A percentile compares a stretch with the other conserved stretches of the same genome.
Evolutionary conservation across 2,888 invertebrate genomes (phyloP).

Genomic region (Thalpophila matura): DNA sequence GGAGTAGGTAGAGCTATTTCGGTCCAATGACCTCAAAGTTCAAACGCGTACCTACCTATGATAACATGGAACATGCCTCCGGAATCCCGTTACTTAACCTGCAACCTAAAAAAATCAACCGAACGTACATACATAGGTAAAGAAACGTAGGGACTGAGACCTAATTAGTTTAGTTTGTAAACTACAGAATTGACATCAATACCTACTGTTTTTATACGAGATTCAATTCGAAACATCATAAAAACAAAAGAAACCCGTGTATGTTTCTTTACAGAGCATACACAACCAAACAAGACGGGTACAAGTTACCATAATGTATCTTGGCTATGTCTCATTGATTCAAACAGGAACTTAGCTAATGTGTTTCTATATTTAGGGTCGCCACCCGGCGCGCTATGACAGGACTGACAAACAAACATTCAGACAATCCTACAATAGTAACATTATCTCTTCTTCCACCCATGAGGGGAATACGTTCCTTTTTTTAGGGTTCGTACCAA

Average conservation of each 20-base stretch:
- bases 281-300: conserved; percentile 19
- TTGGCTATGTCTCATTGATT: conserved; percentile 51
- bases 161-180: too few relatives aligned
- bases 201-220: too few relatives aligned
- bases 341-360: conserved; percentile 75
- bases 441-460: conserved; percentile 31
- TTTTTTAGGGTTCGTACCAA: too few relatives aligned
- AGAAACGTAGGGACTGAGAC: too few relatives aligned
- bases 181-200: too few relatives aligned
- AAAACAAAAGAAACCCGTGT: conserved; percentile 9
- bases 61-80: too few relatives aligned
- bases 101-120: too few relatives aligned
- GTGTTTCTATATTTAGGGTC: conserved; percentile 70
- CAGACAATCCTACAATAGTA: conserved; percentile 47
- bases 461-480: not conserved
- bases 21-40: too few relatives aligned
- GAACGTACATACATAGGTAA: too few relatives aligned
- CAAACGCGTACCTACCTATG: too few relatives aligned
- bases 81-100: too few relatives aligned
- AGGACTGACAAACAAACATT: conserved; percentile 65
- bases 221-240: conserved; percentile 8
- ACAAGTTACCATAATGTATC: conserved; percentile 46
- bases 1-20: too few relatives aligned
- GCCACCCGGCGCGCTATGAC: conserved; percentile 72
- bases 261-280: conserved; percentile 2